Conservation (phyloP, 2,797 vertebrate species). For the Mormyrops boulengeri region DNA sequence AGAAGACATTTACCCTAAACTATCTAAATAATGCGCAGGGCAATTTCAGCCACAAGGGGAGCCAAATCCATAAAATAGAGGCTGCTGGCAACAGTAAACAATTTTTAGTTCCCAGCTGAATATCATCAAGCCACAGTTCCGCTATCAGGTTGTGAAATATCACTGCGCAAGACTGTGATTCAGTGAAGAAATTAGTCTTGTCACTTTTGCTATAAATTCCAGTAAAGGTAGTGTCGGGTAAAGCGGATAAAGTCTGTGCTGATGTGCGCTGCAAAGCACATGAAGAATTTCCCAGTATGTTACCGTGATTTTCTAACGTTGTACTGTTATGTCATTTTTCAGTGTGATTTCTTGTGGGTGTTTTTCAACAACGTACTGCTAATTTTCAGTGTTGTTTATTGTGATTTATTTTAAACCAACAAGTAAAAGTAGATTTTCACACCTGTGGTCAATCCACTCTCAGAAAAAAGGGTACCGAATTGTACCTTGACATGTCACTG, state of each 20-base stretch:
- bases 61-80: not conserved
- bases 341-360: not conserved
- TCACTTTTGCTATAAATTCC: not conserved
- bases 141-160: not conserved
- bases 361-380: not conserved
- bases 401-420: not conserved
- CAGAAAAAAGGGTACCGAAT: not conserved
- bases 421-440: not conserved
- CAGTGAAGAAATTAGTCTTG: not conserved
- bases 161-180: not conserved
- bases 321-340: not conserved
- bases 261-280: not conserved
- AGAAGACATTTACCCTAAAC: not conserved
- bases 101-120: not conserved
- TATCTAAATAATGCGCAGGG: not conserved
- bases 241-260: not conserved
- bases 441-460: not conserved
- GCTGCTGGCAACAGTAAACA: not conserved
- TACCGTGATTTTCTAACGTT: not conserved
- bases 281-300: not conserved
- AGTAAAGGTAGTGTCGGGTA: not conserved
- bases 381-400: not conserved
- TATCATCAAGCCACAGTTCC: not conserved
- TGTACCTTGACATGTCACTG: not conserved
- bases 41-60: not conserved